Conservation (phyloP, 2,888 invertebrate genomes). For the Agrilus biguttatus region DNA sequence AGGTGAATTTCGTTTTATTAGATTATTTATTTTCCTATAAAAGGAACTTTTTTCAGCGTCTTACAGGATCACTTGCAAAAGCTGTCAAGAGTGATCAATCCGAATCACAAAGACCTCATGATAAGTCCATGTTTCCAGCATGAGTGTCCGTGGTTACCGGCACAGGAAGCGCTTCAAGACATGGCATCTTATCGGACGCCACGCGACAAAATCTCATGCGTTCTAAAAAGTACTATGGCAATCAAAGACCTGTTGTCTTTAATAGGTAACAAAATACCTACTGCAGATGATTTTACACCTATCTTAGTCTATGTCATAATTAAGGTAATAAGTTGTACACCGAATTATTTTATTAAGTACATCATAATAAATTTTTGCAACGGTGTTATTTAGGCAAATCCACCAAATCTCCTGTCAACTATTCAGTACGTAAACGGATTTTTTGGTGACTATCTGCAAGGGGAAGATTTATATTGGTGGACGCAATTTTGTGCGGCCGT, state of each 20-base stretch:
- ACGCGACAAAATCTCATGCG: slow-evolving; percentile 65
- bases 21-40: slow-evolving; percentile 1
- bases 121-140: slow-evolving; percentile 73
- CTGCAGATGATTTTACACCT: slow-evolving; percentile 92
- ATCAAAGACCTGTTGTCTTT: slow-evolving; percentile 88
- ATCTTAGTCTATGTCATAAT: slow-evolving; percentile 93
- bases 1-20: slow-evolving; percentile 42
- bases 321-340: slow-evolving; percentile 48
- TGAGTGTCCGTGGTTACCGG: slow-evolving; percentile 93
- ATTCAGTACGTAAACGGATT: slow-evolving; percentile 92
- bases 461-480: slow-evolving; percentile 97
- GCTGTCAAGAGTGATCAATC: slow-evolving; percentile 58
- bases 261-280: slow-evolving; percentile 65
- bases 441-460: slow-evolving; percentile 66
- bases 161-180: slow-evolving; percentile 76
- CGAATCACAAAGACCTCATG: slow-evolving; percentile 64
- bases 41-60: slow-evolving; percentile 41
- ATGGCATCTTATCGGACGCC: slow-evolving; percentile 87
- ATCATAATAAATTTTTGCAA: neutral
- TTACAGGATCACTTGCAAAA: slow-evolving; percentile 80
- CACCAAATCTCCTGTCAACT: slow-evolving; percentile 83
- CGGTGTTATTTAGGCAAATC: slow-evolving; percentile 61
- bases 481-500: slow-evolving; percentile 94
- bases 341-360: neutral
- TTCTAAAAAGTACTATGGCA: slow-evolving; percentile 77